Evolutionary conservation across 92 coral and sea anemone species (phyloP), one percentile per base, ranked within the genome.

Genomic region (Phymanthus crucifer): DNA sequence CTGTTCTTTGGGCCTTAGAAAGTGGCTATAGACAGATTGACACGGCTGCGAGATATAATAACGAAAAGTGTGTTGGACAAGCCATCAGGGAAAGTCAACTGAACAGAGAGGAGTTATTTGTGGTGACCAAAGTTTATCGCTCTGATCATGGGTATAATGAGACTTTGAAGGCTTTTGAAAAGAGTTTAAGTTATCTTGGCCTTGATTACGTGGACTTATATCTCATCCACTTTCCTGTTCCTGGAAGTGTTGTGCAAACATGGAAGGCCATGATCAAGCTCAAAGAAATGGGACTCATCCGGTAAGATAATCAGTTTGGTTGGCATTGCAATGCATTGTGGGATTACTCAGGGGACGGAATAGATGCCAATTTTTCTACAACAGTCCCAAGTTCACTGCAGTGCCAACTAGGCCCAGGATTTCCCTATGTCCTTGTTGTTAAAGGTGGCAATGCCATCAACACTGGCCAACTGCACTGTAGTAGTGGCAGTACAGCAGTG

Each of bases 241-340:
- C 93, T 48, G 93, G 88, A 18, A 79, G 79, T 27, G 91, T 96
- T 32, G 84, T 91, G 6, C 83, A 92, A 0, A 88, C 98, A 17
- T 96, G 99, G 99, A 70, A 85, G 72, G 98, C 98, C 18, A 96
- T 96, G 99, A 73, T 84, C n/a, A 92, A 96, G 43, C 79, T 96
- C 16, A 84, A 83, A 76, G 75, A 83, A 36, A 86, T 77, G 67
- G 89, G 91, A 37, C 83, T 93, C 26, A 85, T 91, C 24, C 91
- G 98, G 99, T 93, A 57, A 61, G 68, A 13, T 27, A 27, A 61
- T 24, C 5, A 9, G n/a, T n/a, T n/a, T n/a, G n/a, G n/a, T n/a
- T n/a, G n/a, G n/a, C n/a, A n/a, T n/a, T n/a, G n/a, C n/a, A n/a
- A n/a, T n/a, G n/a, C n/a, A n/a, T n/a, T n/a, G n/a, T n/a, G n/a